Conservation (phyloP, 1,140 invertebrate species). For the Calephelis nemesis region DNA sequence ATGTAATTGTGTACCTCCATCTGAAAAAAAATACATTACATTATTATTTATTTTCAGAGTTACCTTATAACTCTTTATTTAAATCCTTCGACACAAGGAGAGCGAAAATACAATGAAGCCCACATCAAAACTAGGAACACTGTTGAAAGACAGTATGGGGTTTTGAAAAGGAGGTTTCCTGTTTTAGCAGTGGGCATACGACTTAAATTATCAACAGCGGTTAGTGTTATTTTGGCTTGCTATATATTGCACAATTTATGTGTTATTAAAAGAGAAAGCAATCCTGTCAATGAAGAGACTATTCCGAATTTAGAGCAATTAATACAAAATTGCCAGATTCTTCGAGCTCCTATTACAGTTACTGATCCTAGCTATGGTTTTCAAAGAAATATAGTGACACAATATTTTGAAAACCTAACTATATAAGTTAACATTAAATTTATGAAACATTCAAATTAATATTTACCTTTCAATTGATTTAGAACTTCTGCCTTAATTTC, state of each 20-base stretch:
- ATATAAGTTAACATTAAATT: too few species aligned
- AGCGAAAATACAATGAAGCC: neutral
- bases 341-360: neutral
- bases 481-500: too few species aligned
- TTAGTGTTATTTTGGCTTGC: neutral
- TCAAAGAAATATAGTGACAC: slow-evolving; percentile 1
- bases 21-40: neutral
- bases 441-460: too few species aligned
- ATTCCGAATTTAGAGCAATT: neutral
- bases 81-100: neutral
- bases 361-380: neutral
- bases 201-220: neutral
- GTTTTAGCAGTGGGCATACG: slow-evolving; percentile 7
- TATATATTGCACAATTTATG: slow-evolving; percentile 1
- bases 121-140: neutral
- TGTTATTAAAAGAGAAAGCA: neutral
- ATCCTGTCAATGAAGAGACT: slow-evolving; percentile 1
- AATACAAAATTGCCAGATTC: slow-evolving; percentile 4
- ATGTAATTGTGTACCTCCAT: neutral
- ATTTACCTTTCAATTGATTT: too few species aligned
- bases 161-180: neutral
- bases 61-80: neutral
- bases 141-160: slow-evolving; percentile 3
- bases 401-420: neutral
- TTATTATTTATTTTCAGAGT: neutral